Evolutionary conservation across 1,140 invertebrate species (phyloP), one percentile per base, ranked within the genome.

Genomic region (Panonychus citri): DNA sequence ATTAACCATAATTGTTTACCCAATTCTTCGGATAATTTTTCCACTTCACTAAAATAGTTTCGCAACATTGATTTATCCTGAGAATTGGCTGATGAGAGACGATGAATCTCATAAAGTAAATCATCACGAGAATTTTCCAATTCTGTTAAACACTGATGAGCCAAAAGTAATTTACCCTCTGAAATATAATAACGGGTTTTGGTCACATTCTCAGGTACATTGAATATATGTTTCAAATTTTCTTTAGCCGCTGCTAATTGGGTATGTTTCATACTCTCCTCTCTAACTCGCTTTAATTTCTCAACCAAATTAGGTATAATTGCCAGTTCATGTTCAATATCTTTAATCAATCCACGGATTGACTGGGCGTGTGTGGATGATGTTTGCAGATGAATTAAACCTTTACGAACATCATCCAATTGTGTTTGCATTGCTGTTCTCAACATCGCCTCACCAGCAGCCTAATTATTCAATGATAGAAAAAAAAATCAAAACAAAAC

Each of bases 371-470:
- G 86, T 64, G 82, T 76, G 25, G 88, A 70, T 43, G 85, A 83
- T 28, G 77, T 76, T 62, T 86, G 77, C 17, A 98, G 70, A 66
- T 95, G 85, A 65, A 83, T 81, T n/a, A 98, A 76, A 0, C 91
- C 93, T 13, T 86, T 82, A 63, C 83, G 77, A 0, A 97, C 91
- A 0, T 90, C 91, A 73, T 98, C 93, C 40, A 98, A 69, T 71
- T 98, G 91, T 64, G 87, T 89, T 71, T 98, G 91, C 73, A 98
- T 88, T 7, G 89, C 88, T n/a, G 89, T 94, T 72, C 97, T 95
- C 19, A 98, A 69, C 77, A 94, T 85, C 15, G 90, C 87, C 72
- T 98, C 93, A 26, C 94, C 86, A 7, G 91, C 93, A 1, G 86
- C 85, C 72, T 95, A 63, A 57, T 49, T 56, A 53, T 4, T 39